A percentile compares a stretch with the other conserved stretches of the same genome.
phyloP scores from a whole-genome alignment of 2,113 vertebrate genomes.

The Mugil cephalus region DNA sequence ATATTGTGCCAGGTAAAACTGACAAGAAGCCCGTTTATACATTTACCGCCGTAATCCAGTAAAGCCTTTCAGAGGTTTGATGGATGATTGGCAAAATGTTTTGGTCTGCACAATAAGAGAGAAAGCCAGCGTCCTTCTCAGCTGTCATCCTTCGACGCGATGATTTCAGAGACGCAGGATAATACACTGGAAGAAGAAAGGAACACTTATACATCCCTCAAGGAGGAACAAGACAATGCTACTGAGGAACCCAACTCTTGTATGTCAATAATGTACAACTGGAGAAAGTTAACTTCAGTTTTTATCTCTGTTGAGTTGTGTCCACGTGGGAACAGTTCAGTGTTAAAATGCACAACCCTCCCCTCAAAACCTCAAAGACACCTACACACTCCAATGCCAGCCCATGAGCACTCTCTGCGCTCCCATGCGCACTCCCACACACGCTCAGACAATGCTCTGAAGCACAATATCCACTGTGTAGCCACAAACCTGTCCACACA shows the following conservation, averaged over 20 bases:
- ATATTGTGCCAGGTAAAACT: neutral
- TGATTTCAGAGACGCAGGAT: neutral
- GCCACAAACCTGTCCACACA: slow-evolving; percentile 25
- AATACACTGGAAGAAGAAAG: neutral
- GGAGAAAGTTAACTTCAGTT: neutral
- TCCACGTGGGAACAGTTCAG: slow-evolving; percentile 76
- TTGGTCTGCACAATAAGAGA: neutral
- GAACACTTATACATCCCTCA: neutral
- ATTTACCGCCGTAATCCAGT: neutral
- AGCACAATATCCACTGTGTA: slow-evolving; percentile 28
- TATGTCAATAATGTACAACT: neutral
- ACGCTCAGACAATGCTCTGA: slow-evolving; percentile 29
- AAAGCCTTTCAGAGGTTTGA: neutral
- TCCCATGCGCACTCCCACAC: slow-evolving; percentile 68
- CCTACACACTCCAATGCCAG: slow-evolving; percentile 70
- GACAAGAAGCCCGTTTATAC: neutral
- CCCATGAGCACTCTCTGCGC: slow-evolving; percentile 60
- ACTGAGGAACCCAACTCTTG: slow-evolving; percentile 11
- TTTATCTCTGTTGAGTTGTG: slow-evolving; percentile 9
- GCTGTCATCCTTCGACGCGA: neutral
- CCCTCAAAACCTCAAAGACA: slow-evolving; percentile 61
- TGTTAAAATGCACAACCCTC: slow-evolving; percentile 63
- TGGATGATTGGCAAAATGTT: neutral
- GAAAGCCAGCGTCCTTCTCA: neutral
- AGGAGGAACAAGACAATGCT: slow-evolving; percentile 5